These are phyloP conservation scores for Tromatobia lineatoria DNA, from an alignment of 2,888 invertebrate genomes.

Conservation along the genomic window DNA sequence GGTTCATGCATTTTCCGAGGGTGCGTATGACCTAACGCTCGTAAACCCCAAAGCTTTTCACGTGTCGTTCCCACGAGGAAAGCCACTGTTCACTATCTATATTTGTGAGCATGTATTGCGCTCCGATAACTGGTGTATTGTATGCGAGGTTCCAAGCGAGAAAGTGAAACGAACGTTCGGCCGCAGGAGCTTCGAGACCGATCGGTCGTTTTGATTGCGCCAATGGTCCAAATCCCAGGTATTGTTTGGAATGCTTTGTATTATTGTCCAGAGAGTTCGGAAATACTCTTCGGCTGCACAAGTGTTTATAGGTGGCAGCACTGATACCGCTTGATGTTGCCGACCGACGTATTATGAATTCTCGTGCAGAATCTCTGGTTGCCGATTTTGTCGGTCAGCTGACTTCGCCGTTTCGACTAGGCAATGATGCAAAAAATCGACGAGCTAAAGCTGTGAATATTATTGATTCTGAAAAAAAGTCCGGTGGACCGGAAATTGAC, in stretches of 20 bases:
- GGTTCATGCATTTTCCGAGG: constrained; percentile 30
- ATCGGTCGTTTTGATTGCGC: constrained; percentile 76
- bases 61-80: constrained; percentile 25
- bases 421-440: not conserved
- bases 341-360: not conserved
- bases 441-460: not conserved
- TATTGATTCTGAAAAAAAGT: constrained; percentile 4
- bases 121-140: constrained; percentile 26
- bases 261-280: constrained; percentile 45
- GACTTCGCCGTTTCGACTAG: not conserved
- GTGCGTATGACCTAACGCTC: constrained; percentile 54
- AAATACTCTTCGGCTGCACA: constrained; percentile 1
- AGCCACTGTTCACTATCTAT: not conserved
- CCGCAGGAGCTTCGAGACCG: constrained; percentile 35
- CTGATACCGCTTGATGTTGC: not conserved
- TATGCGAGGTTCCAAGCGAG: constrained; percentile 2
- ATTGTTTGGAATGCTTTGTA: constrained; percentile 78
- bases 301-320: not conserved
- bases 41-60: constrained; percentile 76
- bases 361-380: not conserved
- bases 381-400: not conserved
- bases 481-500: too few relatives aligned
- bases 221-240: constrained; percentile 76
- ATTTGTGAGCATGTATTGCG: not conserved
- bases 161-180: constrained; percentile 42